A percentile compares a stretch with the other conserved stretches of the same genome.
Evolutionary conservation across 2,113 vertebrate genomes (phyloP).

Genomic region (Salvelinus sp.): DNA sequence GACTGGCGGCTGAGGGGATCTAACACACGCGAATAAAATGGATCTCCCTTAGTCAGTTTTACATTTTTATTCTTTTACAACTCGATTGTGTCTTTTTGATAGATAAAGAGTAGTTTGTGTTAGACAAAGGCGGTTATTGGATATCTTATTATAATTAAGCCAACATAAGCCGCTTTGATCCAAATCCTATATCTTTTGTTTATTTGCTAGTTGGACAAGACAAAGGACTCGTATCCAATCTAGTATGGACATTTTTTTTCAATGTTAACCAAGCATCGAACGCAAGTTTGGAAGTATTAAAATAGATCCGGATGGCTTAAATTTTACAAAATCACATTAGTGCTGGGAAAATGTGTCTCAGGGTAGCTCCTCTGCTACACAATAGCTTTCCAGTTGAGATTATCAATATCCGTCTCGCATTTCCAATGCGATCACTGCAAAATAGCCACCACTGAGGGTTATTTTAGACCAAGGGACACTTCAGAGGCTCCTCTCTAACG

Average conservation of each 20-base stretch:
- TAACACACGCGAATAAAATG: conserved; percentile 52
- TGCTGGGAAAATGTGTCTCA: conserved; percentile 38
- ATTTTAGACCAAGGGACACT: conserved; percentile 74
- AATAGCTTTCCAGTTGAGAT: conserved; percentile 71
- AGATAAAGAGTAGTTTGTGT: conserved; percentile 36
- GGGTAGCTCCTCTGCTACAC: conserved; percentile 54
- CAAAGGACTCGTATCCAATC: conserved; percentile 61
- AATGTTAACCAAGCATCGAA: background rate
- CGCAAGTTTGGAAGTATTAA: background rate
- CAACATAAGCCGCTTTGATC: conserved; percentile 65
- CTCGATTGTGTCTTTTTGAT: conserved; percentile 28
- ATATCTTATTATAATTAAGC: conserved; percentile 71
- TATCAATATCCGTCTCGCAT: conserved; percentile 73
- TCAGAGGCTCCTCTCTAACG: conserved; percentile 49
- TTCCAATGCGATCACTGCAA: conserved; percentile 57
- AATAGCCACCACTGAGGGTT: conserved; percentile 41
- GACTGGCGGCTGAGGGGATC: background rate
- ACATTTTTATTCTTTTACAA: conserved; percentile 20
- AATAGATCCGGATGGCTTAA: background rate
- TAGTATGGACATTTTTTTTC: conserved; percentile 11
- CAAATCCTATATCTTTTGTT: conserved; percentile 67
- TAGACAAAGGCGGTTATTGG: conserved; percentile 67
- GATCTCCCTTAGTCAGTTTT: conserved; percentile 47
- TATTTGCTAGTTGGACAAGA: conserved; percentile 73
- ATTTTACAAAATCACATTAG: conserved; percentile 16